phyloP scores from a whole-genome alignment of 2,113 vertebrate genomes.

The Cephalopterus ornatus region DNA sequence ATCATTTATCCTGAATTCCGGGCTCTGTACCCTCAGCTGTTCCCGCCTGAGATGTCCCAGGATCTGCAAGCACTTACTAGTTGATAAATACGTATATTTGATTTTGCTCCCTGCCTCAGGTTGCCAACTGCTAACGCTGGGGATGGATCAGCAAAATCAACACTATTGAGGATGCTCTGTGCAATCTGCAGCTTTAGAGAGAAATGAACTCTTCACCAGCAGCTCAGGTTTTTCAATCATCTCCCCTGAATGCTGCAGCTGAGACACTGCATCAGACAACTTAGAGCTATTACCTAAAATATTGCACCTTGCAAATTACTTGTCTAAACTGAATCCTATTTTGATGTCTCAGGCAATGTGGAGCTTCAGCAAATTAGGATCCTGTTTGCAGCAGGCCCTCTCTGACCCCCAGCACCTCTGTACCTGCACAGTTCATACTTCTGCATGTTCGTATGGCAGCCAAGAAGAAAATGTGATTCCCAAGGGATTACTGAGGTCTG shows the following conservation, averaged over 20 bases:
- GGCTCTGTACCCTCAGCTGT: background rate
- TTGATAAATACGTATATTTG: background rate
- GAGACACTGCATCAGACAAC: background rate
- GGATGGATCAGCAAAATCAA: constrained; percentile 5
- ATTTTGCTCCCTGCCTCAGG: background rate
- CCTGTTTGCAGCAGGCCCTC: background rate
- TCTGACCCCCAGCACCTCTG: background rate
- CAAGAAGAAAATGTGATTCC: background rate
- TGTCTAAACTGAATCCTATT: background rate
- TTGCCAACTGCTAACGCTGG: background rate
- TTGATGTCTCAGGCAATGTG: background rate
- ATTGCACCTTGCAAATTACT: background rate
- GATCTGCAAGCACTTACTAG: background rate
- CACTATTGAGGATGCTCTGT: background rate
- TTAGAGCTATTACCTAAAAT: background rate
- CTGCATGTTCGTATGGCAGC: background rate
- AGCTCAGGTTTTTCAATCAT: background rate
- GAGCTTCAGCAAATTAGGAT: background rate
- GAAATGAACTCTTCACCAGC: background rate
- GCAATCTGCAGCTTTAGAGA: background rate
- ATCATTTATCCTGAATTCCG: background rate
- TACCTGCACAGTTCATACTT: background rate
- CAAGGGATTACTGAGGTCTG: background rate
- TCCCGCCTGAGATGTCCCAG: background rate
- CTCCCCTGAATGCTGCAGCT: background rate